These are phyloP conservation scores for Camponotus fellah DNA, from an alignment of 2,888 invertebrate species.

Conservation along the genomic window DNA sequence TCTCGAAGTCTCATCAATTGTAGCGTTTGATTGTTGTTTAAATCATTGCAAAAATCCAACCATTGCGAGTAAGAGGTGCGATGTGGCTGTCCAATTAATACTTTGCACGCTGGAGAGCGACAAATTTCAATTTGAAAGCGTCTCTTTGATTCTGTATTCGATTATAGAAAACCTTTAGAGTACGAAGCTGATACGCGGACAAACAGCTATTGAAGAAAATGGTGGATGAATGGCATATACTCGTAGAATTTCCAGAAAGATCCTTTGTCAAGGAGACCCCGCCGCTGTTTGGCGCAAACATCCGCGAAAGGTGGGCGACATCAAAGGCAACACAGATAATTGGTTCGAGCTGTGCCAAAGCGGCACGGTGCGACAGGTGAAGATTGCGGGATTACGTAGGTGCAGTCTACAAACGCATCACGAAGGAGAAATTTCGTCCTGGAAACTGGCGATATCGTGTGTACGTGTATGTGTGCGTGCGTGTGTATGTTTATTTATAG, in stretches of 20 bases:
- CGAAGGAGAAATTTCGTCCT: constrained; percentile 65
- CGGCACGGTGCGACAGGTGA: constrained; percentile 67
- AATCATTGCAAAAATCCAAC: neutral
- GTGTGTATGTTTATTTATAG: constrained; percentile 28
- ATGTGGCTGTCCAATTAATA: constrained; percentile 42
- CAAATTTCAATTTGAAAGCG: constrained; percentile 63
- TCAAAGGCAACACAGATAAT: constrained; percentile 75
- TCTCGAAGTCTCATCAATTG: constrained; percentile 45
- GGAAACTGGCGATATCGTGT: constrained; percentile 31
- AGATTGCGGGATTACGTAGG: constrained; percentile 73
- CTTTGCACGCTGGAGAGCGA: constrained; percentile 43
- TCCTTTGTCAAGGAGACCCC: constrained; percentile 67
- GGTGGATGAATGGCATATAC: constrained; percentile 44
- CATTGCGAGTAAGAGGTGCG: neutral
- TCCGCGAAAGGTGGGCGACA: constrained; percentile 66
- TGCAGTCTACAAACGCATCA: constrained; percentile 67
- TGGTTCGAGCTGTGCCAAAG: constrained; percentile 68
- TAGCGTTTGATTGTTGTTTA: neutral
- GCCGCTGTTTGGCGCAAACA: constrained; percentile 67
- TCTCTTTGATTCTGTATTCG: constrained; percentile 61
- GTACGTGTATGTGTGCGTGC: neutral
- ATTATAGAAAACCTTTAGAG: constrained; percentile 56
- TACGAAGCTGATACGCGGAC: constrained; percentile 41
- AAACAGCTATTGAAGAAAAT: constrained; percentile 60
- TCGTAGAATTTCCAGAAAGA: constrained; percentile 67